Conservation (phyloP, 2,797 vertebrate species). For the Morus bassanus region DNA sequence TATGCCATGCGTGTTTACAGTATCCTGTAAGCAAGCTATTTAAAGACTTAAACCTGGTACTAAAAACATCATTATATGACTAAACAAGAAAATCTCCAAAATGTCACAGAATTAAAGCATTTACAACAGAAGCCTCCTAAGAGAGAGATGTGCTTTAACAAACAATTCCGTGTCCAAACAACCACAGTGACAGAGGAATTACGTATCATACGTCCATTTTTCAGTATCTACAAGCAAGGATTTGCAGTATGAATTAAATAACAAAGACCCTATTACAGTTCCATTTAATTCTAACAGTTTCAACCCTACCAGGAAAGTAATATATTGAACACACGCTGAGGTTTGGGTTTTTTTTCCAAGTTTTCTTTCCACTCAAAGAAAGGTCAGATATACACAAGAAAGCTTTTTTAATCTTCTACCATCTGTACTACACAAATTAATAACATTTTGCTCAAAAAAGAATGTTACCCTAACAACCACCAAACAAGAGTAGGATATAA, state of each 20-base stretch:
- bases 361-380: background rate
- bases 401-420: background rate
- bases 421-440: background rate
- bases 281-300: background rate
- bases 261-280: background rate
- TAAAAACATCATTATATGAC: background rate
- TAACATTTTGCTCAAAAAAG: background rate
- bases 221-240: background rate
- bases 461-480: conserved; percentile 26
- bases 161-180: background rate
- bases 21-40: background rate
- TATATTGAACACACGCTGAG: background rate
- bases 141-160: background rate
- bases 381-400: background rate
- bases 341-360: background rate
- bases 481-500: background rate
- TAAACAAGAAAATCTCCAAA: background rate
- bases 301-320: background rate
- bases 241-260: background rate
- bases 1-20: background rate
- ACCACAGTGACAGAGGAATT: background rate
- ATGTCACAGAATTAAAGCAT: background rate
- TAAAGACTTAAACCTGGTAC: background rate
- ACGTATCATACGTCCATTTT: background rate
- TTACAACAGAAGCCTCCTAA: background rate